A percentile compares a stretch with the other conserved stretches of the same genome.
Conservation (phyloP, 2,113 vertebrate species). For the Parus major region DNA sequence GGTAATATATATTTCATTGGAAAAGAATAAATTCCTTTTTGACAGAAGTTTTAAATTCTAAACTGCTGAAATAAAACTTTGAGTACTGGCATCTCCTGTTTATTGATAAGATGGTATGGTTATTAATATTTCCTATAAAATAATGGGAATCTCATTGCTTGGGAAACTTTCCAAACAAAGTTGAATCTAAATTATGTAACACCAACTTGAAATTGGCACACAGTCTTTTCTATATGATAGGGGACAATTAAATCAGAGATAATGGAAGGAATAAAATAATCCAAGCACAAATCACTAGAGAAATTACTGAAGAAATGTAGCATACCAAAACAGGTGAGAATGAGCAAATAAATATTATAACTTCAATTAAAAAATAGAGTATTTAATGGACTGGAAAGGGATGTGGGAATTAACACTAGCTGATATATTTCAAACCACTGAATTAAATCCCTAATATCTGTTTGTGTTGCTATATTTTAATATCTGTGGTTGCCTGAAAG, state of each 20-base stretch:
- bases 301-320: constrained; percentile 77
- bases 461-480: constrained; percentile 68
- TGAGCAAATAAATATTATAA: constrained; percentile 80
- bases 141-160: neutral
- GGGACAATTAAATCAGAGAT: constrained; percentile 64
- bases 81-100: neutral
- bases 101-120: neutral
- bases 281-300: constrained; percentile 72
- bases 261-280: constrained; percentile 69
- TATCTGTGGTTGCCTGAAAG: constrained; percentile 57
- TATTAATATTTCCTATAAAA: neutral
- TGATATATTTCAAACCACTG: constrained; percentile 72
- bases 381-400: constrained; percentile 78
- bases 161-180: constrained; percentile 28
- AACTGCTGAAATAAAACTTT: neutral
- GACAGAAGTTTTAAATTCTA: constrained; percentile 16
- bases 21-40: neutral
- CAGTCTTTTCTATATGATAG: constrained; percentile 41
- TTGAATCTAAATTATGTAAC: neutral
- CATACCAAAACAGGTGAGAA: constrained; percentile 74
- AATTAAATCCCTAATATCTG: constrained; percentile 71
- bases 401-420: constrained; percentile 69
- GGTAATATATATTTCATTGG: constrained; percentile 46
- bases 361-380: constrained; percentile 79
- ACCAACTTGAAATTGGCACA: constrained; percentile 37